A percentile compares a stretch with the other conserved stretches of the same genome.
Evolutionary conservation across 2,888 invertebrate species (phyloP).

Genomic region (Branchipolynoe longqiensis): DNA sequence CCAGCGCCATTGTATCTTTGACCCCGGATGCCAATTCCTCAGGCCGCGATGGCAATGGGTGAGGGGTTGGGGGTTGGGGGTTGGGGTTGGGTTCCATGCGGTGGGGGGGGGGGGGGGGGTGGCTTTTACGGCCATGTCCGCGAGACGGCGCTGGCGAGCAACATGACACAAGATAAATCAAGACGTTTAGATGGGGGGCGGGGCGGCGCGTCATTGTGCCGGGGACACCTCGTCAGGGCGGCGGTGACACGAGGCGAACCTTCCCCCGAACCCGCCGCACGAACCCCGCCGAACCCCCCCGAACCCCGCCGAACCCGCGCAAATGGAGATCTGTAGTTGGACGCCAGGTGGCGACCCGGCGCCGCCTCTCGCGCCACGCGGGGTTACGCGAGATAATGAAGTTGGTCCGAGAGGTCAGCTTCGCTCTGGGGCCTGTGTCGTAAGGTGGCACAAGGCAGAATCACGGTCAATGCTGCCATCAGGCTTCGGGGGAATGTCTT

Average conservation of each 20-base stretch:
- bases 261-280: too few relatives aligned
- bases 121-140: constrained; percentile 34
- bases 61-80: too few relatives aligned
- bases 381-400: constrained; percentile 46
- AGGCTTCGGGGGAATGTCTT: too few relatives aligned
- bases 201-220: background rate
- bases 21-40: constrained; percentile 40
- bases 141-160: background rate
- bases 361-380: background rate
- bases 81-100: too few relatives aligned
- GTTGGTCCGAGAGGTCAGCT: constrained; percentile 51
- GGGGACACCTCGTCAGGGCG: constrained; percentile 21
- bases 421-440: background rate
- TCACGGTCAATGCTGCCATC: background rate
- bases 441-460: background rate
- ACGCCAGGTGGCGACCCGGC: constrained; percentile 16
- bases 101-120: too few relatives aligned
- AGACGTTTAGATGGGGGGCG: constrained; percentile 29
- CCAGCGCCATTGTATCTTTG: constrained; percentile 28
- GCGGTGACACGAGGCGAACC: constrained; percentile 53
- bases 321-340: constrained; percentile 42
- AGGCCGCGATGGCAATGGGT: background rate
- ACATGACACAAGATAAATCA: constrained; percentile 57
- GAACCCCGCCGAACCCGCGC: too few relatives aligned
- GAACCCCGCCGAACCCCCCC: too few relatives aligned